phyloP scores from a whole-genome alignment of 2,888 invertebrate species.

The Melieria picta region DNA sequence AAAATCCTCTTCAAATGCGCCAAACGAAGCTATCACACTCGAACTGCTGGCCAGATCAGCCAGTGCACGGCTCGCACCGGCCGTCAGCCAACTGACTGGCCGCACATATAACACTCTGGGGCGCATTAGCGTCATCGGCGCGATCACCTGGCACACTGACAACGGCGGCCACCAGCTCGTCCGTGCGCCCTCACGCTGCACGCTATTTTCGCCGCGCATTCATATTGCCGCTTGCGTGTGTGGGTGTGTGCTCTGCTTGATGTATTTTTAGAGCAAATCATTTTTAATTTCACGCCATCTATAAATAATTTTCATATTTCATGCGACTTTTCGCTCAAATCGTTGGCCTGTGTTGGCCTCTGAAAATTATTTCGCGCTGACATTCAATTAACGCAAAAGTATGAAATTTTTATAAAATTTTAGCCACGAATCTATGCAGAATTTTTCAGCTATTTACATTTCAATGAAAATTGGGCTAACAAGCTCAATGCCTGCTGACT shows the following conservation, averaged over 20 bases:
- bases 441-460: too few relatives aligned
- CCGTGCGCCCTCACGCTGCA: neutral
- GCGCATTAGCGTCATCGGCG: neutral
- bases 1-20: neutral
- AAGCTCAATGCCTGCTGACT: too few relatives aligned
- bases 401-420: too few relatives aligned
- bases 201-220: neutral
- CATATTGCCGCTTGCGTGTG: neutral
- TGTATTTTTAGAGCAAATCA: slow-evolving; percentile 22
- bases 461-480: too few relatives aligned
- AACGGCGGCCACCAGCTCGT: neutral
- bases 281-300: slow-evolving; percentile 24
- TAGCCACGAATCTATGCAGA: too few relatives aligned
- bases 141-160: neutral
- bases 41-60: too few relatives aligned
- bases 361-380: neutral
- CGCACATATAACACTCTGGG: neutral
- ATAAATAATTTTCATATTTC: slow-evolving; percentile 29
- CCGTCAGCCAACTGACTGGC: too few relatives aligned
- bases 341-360: too few relatives aligned
- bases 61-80: too few relatives aligned
- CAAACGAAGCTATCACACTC: too few relatives aligned
- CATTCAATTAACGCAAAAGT: slow-evolving; percentile 30
- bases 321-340: too few relatives aligned
- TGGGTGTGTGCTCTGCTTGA: neutral